Percentiles rank a stretch among this genome's conserved stretches.
Conservation (phyloP, 2,113 vertebrate species). For the Bos javanicus region DNA sequence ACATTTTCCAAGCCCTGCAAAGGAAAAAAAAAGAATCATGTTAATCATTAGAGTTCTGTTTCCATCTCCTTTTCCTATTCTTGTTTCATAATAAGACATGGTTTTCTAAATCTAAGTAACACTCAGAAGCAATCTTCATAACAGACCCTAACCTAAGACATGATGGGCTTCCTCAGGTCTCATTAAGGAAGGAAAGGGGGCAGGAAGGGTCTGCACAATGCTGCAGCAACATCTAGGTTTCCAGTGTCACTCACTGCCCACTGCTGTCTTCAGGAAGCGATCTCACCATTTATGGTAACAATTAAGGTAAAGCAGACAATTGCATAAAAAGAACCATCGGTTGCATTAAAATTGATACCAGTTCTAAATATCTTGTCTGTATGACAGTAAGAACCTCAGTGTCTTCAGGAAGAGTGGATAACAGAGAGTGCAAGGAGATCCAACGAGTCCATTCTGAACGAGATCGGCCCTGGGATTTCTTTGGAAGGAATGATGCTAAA, state of each 20-base stretch:
- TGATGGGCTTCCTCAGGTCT: rapidly evolving
- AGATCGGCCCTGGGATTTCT: too few relatives aligned
- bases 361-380: background rate
- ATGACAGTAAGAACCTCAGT: background rate
- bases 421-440: background rate
- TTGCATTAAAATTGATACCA: background rate
- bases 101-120: background rate
- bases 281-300: background rate
- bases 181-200: background rate
- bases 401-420: background rate
- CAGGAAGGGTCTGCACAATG: background rate
- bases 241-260: background rate
- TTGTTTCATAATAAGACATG: background rate
- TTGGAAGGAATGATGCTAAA: too few relatives aligned
- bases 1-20: background rate
- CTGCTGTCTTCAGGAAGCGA: background rate
- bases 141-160: background rate
- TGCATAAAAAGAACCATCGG: background rate
- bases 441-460: too few relatives aligned
- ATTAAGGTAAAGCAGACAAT: background rate
- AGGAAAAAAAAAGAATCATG: background rate
- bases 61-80: background rate
- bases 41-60: background rate
- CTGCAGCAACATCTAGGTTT: background rate
- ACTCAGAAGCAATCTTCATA: background rate